phyloP scores from a whole-genome alignment of 2,113 vertebrate genomes.

The Rissa tridactyla region DNA sequence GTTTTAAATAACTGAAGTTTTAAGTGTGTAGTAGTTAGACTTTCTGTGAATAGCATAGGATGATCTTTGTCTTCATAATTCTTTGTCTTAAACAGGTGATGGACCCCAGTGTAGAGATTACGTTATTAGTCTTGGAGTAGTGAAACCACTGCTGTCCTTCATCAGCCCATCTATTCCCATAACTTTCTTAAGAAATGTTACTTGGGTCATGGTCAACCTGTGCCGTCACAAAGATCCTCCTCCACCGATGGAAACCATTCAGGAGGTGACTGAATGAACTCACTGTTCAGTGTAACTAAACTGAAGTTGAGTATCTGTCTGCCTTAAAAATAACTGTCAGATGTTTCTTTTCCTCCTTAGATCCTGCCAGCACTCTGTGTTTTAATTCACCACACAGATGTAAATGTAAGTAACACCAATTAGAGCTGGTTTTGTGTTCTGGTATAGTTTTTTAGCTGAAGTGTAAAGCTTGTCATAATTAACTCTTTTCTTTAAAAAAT shows the following conservation, averaged over 20 bases:
- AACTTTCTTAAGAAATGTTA: constrained; percentile 98
- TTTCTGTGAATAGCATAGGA: background rate
- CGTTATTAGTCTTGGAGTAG: constrained; percentile 95
- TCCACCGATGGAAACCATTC: constrained; percentile 98
- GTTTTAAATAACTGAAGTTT: background rate
- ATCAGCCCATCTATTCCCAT: constrained; percentile 99
- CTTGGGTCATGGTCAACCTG: constrained; percentile 99
- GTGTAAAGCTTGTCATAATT: background rate
- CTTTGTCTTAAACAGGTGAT: constrained; percentile 81
- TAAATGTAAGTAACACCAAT: constrained; percentile 88
- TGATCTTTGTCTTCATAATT: background rate
- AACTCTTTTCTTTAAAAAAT: background rate
- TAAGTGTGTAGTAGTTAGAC: background rate
- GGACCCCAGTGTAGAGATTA: constrained; percentile 98
- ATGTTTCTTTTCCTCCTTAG: constrained; percentile 65
- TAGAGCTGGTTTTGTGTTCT: background rate
- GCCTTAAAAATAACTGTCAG: background rate
- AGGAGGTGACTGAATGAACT: constrained; percentile 82
- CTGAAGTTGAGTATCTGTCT: background rate
- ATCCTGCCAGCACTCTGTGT: constrained; percentile 97
- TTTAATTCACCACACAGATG: constrained; percentile 97
- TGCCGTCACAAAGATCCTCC: constrained; percentile 99
- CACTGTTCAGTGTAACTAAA: background rate
- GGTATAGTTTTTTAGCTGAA: background rate
- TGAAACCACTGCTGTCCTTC: constrained; percentile 96